A percentile compares a stretch with the other conserved stretches of the same genome.
Conservation (phyloP, 1,140 invertebrate genomes). For the Augochlora pura region DNA sequence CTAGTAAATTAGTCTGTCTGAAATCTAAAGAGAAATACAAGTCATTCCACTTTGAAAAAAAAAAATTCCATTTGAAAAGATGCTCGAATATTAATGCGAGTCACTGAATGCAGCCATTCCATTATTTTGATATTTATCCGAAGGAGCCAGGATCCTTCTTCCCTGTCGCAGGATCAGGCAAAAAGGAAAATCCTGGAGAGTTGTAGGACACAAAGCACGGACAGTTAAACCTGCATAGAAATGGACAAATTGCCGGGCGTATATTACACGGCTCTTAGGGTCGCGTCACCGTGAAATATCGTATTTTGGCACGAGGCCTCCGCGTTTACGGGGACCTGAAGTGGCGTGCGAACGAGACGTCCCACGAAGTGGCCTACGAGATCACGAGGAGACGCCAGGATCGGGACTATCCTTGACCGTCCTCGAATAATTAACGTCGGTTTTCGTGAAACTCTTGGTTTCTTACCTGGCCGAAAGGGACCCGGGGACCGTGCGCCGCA, state of each 20-base stretch:
- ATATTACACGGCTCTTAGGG: constrained; percentile 73
- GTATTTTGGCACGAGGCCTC: constrained; percentile 73
- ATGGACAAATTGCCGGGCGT: constrained; percentile 73
- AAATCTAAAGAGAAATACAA: too few relatives aligned
- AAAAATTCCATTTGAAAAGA: too few relatives aligned
- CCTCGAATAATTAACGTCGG: constrained; percentile 55
- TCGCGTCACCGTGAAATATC: constrained; percentile 68
- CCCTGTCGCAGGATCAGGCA: not conserved
- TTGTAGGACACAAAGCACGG: not conserved
- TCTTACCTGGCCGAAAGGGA: constrained; percentile 23
- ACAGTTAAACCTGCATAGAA: constrained; percentile 58
- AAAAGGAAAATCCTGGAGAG: not conserved
- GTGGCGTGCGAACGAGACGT: constrained; percentile 39
- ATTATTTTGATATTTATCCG: too few relatives aligned
- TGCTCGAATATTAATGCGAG: too few relatives aligned
- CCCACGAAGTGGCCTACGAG: constrained; percentile 16
- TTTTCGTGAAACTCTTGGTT: constrained; percentile 46
- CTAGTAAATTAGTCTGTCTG: too few relatives aligned
- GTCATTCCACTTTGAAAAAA: too few relatives aligned
- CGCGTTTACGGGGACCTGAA: constrained; percentile 22
- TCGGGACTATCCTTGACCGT: constrained; percentile 44
- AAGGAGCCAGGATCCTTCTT: not conserved
- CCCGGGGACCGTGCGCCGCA: not conserved
- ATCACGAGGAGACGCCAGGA: constrained; percentile 22
- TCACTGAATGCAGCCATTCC: too few relatives aligned